Evolutionary conservation across 2,113 vertebrate genomes (phyloP), one percentile per base, ranked within the genome.

Genomic region (Halcyon malimbica): DNA sequence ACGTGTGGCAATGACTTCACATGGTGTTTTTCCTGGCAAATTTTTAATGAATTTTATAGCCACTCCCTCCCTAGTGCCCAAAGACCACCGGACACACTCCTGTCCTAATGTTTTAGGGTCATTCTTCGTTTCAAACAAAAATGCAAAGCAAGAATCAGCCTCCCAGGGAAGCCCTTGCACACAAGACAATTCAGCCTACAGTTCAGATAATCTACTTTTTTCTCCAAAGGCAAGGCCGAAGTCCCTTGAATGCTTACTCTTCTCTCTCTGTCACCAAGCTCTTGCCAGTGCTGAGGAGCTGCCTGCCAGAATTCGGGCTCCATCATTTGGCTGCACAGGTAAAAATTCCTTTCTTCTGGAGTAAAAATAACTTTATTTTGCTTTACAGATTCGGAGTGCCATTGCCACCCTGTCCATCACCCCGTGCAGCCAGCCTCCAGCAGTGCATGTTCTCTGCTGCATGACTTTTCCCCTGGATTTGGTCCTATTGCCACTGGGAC

Each of bases 401-500:
- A 33, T 18, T 77, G 44, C 35, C 13, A 56, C 44, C 19, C 74
- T 68, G 23, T 50, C 54, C 23, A 42, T 57, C 48, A 64, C 13
- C 7, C 20, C 16, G 4, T 7, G 28, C 63, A 63, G 31, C 2
- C 6, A 1, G 42, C n/a, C 26, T 37, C 42, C 1, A 4, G 39
- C 31, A 74, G 13, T 9, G 8, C 23, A 5, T 42, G 11, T n/a
- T 90, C 59, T 70, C 75, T 85, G n/a, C 73, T 68, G 23, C 48
- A 35, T 92, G 77, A 84, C 62, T 87, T 95, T 92, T 90, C 41
- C 65, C 79, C 89, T 93, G 80, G 65, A 82, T 84, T 86, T 75
- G 18, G 48, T 93, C 64, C 86, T 89, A 1, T 25, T 89, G 44
- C 69, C 75, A 53, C 83, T 87, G 73, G 69, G 60, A 87, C 64